Percentiles rank a stretch among this genome's conserved stretches.
phyloP scores from a whole-genome alignment of 2,888 invertebrate species.

The Stenurella melanura region DNA sequence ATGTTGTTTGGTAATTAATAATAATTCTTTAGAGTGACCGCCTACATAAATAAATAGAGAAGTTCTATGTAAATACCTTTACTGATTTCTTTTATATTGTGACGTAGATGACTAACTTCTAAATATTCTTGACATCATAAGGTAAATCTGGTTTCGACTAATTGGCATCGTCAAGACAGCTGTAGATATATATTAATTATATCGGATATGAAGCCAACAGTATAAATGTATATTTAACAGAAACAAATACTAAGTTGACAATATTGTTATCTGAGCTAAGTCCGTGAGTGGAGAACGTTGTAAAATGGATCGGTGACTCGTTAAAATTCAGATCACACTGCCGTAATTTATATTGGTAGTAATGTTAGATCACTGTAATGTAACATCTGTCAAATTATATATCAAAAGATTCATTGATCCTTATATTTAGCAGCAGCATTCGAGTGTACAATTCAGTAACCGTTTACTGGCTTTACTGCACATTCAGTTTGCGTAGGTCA shows the following conservation, averaged over 20 bases:
- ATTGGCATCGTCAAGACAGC: no score
- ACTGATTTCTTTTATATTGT: no score
- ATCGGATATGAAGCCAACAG: no score
- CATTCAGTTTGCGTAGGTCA: background rate
- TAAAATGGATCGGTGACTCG: slow-evolving; percentile 14
- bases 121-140: no score
- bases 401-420: slow-evolving; percentile 10
- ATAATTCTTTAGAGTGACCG: no score
- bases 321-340: slow-evolving; percentile 31
- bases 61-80: no score
- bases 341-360: slow-evolving; percentile 14
- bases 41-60: no score
- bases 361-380: background rate
- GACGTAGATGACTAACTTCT: no score
- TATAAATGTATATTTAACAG: background rate
- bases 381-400: background rate
- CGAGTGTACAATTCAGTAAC: background rate
- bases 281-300: slow-evolving; percentile 4
- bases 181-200: no score
- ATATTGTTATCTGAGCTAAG: background rate
- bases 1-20: no score
- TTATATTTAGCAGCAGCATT: background rate
- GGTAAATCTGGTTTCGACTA: no score
- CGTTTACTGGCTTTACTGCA: background rate
- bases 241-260: background rate